phyloP scores from a whole-genome alignment of 2,888 invertebrate species.

The Drosophila mimica region DNA sequence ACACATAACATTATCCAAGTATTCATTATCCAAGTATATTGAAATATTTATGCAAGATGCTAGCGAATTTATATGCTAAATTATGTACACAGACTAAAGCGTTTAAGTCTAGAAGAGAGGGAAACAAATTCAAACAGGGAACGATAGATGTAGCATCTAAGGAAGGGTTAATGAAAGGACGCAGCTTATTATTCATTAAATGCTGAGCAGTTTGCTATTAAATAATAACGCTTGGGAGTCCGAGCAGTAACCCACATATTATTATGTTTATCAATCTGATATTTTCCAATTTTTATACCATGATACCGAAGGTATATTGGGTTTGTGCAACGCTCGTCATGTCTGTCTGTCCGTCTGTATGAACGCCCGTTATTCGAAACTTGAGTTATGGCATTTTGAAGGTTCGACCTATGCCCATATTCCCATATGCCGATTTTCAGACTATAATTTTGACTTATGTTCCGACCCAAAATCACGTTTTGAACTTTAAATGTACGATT shows the following conservation, averaged over 20 bases:
- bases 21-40: conserved; percentile 36
- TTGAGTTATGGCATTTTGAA: no score
- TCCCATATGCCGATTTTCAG: no score
- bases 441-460: no score
- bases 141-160: not conserved
- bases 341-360: no score
- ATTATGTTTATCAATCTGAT: not conserved
- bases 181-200: not conserved
- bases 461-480: no score
- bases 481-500: no score
- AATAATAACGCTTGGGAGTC: not conserved
- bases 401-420: no score
- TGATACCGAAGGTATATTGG: no score
- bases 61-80: conserved; percentile 37
- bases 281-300: not conserved
- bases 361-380: no score
- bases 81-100: conserved; percentile 36
- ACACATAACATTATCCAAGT: conserved; percentile 3
- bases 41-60: conserved; percentile 40
- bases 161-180: not conserved
- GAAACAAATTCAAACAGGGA: not conserved
- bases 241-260: not conserved
- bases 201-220: not conserved
- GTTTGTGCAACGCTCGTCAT: no score
- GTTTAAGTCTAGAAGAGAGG: not conserved